These are phyloP conservation scores for Umimayanthus kanabou DNA, from an alignment of 92 coral and sea anemone genomes.

Conservation along the genomic window DNA sequence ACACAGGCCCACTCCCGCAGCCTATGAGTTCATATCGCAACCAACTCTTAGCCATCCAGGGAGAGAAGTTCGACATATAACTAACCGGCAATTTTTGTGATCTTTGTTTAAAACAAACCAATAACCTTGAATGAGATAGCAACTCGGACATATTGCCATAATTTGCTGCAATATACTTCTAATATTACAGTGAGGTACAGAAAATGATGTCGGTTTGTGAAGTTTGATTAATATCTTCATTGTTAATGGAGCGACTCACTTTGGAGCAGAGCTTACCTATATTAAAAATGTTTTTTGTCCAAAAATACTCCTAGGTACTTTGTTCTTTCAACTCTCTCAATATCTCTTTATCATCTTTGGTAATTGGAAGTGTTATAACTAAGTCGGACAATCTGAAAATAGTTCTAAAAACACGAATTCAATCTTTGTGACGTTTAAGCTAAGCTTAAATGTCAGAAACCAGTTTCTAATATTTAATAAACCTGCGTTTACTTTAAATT, in stretches of 20 bases:
- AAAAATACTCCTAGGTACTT: slow-evolving; percentile 31
- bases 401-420: slow-evolving; percentile 45
- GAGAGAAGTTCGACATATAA: too few species aligned
- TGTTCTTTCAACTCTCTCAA: slow-evolving; percentile 19
- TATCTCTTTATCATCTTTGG: slow-evolving; percentile 28
- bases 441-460: slow-evolving; percentile 50
- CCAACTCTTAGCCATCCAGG: too few species aligned
- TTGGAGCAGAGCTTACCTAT: slow-evolving; percentile 22
- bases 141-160: too few species aligned
- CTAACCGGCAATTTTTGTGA: too few species aligned
- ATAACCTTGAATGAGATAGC: too few species aligned
- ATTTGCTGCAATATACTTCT: too few species aligned
- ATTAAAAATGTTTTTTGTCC: slow-evolving; percentile 7
- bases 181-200: too few species aligned
- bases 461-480: slow-evolving; percentile 37
- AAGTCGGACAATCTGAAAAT: slow-evolving; percentile 40
- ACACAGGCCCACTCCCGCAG: too few species aligned
- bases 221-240: too few species aligned
- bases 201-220: too few species aligned
- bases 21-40: too few species aligned
- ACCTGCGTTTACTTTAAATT: slow-evolving; percentile 26
- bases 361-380: slow-evolving; percentile 12
- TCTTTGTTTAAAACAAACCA: too few species aligned
- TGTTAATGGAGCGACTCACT: slow-evolving; percentile 39
- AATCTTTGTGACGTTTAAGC: slow-evolving; percentile 52